Percentiles rank a stretch among this genome's conserved stretches.
Conservation (phyloP, 2,797 vertebrate genomes). For the Melopsittacus undulatus region DNA sequence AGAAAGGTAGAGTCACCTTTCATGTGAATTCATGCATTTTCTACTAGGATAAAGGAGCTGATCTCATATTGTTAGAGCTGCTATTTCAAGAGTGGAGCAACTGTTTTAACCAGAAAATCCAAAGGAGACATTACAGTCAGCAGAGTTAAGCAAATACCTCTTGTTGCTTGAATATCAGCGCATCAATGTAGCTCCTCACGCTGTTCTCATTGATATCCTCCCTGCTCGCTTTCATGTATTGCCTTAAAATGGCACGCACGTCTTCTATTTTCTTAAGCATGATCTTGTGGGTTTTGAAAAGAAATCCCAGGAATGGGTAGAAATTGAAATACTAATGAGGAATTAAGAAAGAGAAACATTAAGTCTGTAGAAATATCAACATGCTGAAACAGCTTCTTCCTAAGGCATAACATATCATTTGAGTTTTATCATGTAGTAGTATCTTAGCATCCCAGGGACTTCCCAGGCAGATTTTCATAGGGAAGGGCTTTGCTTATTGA, state of each 20-base stretch:
- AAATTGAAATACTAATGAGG: constrained; percentile 73
- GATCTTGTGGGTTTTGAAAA: constrained; percentile 73
- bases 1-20: constrained; percentile 15
- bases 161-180: constrained; percentile 70
- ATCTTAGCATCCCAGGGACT: neutral
- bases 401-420: neutral
- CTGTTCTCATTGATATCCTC: constrained; percentile 19
- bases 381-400: neutral
- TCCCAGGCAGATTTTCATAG: neutral
- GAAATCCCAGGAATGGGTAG: constrained; percentile 74
- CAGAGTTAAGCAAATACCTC: constrained; percentile 60
- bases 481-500: neutral
- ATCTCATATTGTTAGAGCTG: neutral
- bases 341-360: neutral
- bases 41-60: neutral
- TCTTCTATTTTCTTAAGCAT: constrained; percentile 75
- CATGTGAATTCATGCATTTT: constrained; percentile 11
- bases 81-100: neutral
- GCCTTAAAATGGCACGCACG: constrained; percentile 63
- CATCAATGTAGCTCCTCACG: constrained; percentile 68
- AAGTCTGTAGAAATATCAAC: neutral
- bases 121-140: neutral
- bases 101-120: neutral
- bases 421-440: neutral
- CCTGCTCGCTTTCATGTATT: constrained; percentile 53